These are phyloP conservation scores for Chamaea fasciata DNA, from an alignment of 2,113 vertebrate genomes.

Conservation along the genomic window DNA sequence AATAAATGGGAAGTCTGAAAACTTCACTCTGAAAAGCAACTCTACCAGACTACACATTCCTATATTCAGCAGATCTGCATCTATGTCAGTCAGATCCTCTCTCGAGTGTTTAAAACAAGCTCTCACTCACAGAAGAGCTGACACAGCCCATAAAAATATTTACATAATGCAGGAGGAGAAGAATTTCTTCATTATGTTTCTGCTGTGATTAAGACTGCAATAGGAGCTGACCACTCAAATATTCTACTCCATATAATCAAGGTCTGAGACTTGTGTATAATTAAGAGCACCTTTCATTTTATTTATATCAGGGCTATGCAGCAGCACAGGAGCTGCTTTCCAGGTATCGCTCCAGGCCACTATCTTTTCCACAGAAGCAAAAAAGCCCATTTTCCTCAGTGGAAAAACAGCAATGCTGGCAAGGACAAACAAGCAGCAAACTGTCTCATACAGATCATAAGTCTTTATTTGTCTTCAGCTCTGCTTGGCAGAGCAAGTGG, in stretches of 20 bases:
- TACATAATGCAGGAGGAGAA: conserved; percentile 10
- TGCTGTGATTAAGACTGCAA: not conserved
- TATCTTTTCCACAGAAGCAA: not conserved
- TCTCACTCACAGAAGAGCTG: not conserved
- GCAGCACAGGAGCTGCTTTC: not conserved
- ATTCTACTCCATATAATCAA: not conserved
- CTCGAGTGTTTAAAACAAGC: not conserved
- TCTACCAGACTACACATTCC: not conserved
- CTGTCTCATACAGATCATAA: not conserved
- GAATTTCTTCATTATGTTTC: not conserved
- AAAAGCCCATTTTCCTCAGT: not conserved
- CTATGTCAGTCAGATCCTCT: not conserved
- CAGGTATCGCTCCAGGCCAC: not conserved
- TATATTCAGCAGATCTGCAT: conserved; percentile 2
- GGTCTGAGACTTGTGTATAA: not conserved
- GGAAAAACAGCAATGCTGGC: not conserved
- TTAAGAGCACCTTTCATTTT: not conserved
- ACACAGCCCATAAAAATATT: conserved; percentile 1
- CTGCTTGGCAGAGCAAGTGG: not conserved
- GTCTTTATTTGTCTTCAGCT: not conserved
- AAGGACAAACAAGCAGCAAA: not conserved
- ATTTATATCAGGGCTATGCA: not conserved
- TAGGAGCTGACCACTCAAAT: not conserved
- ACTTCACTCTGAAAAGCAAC: not conserved
- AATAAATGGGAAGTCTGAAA: not conserved